Evolutionary conservation across 1,140 invertebrate species (phyloP).

Genomic region (Drosophila sucinea): DNA sequence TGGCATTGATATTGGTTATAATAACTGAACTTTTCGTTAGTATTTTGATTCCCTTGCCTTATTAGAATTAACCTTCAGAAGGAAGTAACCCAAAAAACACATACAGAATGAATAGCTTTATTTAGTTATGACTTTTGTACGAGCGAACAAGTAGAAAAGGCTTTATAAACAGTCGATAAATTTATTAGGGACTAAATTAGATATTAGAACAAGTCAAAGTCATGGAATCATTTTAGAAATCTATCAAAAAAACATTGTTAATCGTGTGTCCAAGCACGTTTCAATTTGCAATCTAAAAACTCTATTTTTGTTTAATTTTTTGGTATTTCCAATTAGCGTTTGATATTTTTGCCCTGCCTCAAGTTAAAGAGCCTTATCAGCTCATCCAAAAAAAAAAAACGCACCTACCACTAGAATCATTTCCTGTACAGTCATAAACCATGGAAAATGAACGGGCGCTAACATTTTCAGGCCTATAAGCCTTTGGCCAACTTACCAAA

Average conservation of each 20-base stretch:
- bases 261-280: conserved; percentile 4
- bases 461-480: conserved; percentile 24
- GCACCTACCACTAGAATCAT: conserved; percentile 5
- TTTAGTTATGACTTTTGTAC: no score
- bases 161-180: no score
- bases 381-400: conserved; percentile 39
- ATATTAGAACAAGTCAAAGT: neutral
- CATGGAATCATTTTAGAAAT: neutral
- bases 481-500: conserved; percentile 33
- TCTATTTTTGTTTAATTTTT: neutral
- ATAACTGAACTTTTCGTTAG: conserved; percentile 59
- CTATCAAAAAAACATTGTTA: neutral
- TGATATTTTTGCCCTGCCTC: conserved; percentile 38
- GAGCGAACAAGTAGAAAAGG: no score
- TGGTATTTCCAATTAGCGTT: conserved; percentile 19
- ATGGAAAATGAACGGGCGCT: conserved; percentile 49
- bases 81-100: conserved; percentile 5
- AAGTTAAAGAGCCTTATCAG: conserved; percentile 47
- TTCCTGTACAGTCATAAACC: conserved; percentile 55
- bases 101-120: no score
- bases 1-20: conserved; percentile 71
- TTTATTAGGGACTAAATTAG: no score
- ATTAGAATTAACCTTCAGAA: conserved; percentile 3
- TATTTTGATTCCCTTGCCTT: conserved; percentile 37
- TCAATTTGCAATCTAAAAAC: neutral